A percentile compares a stretch with the other conserved stretches of the same genome.
Conservation (phyloP, 2,888 invertebrate genomes). For the Colletes collaris region DNA sequence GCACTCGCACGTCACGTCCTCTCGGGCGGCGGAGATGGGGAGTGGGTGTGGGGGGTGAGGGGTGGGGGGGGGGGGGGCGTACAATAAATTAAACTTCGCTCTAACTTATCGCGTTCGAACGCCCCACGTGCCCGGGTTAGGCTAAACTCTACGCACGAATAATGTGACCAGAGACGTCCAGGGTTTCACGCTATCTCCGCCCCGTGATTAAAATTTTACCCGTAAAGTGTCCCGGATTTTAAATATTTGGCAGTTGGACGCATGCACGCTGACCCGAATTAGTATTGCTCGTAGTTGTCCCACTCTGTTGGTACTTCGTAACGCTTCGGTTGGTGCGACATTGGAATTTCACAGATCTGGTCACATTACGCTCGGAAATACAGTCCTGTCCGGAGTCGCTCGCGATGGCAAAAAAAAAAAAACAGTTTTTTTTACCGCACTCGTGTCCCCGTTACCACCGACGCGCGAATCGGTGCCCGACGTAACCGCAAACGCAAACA, state of each 20-base stretch:
- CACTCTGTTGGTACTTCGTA: slow-evolving; percentile 4
- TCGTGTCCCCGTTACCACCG: background rate
- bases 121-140: slow-evolving; percentile 73
- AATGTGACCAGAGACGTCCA: slow-evolving; percentile 32
- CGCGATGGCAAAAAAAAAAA: background rate
- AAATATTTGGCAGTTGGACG: slow-evolving; percentile 32
- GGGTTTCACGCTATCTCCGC: background rate
- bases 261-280: background rate
- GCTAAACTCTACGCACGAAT: slow-evolving; percentile 16
- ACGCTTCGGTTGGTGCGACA: slow-evolving; percentile 1
- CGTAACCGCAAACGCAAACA: background rate
- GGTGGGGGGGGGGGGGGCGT: slow-evolving; percentile 61
- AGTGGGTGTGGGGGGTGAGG: background rate
- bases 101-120: slow-evolving; percentile 70
- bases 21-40: slow-evolving; percentile 13
- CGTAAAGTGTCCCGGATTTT: background rate
- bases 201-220: background rate
- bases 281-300: slow-evolving; percentile 4
- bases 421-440: background rate
- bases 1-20: slow-evolving; percentile 72
- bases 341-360: slow-evolving; percentile 16
- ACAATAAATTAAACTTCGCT: slow-evolving; percentile 80
- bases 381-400: background rate
- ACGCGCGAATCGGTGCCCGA: background rate
- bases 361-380: background rate